Percentiles rank a stretch among this genome's conserved stretches.
Conservation (phyloP, 1,140 invertebrate species). For the Diachasma alloeum region DNA sequence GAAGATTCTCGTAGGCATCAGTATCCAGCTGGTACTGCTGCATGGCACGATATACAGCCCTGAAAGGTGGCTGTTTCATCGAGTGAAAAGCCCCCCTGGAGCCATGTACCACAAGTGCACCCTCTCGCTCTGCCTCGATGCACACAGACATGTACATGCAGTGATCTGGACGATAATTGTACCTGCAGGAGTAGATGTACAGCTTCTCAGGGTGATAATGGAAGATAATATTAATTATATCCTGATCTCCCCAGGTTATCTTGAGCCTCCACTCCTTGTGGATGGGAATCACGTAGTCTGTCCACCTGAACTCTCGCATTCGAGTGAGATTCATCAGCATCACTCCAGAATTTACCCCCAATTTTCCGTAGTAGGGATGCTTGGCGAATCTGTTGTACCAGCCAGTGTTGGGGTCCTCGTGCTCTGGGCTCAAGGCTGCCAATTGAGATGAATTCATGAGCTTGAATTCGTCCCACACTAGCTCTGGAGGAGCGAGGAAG, state of each 20-base stretch:
- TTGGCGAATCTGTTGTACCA: conserved; percentile 97
- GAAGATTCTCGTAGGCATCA: conserved; percentile 61
- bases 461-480: conserved; percentile 84
- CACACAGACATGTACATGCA: conserved; percentile 94
- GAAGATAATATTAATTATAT: conserved; percentile 96
- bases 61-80: conserved; percentile 87
- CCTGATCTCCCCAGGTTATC: conserved; percentile 97
- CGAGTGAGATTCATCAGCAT: conserved; percentile 97
- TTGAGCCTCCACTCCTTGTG: conserved; percentile 86
- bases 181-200: conserved; percentile 83
- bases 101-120: conserved; percentile 87
- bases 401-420: conserved; percentile 89
- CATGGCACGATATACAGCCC: conserved; percentile 77
- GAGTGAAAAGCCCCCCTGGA: conserved; percentile 86
- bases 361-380: conserved; percentile 91
- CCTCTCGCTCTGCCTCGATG: conserved; percentile 75
- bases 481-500: conserved; percentile 82
- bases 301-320: conserved; percentile 88
- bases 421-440: conserved; percentile 86
- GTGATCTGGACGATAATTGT: conserved; percentile 93
- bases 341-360: conserved; percentile 94
- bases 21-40: conserved; percentile 68
- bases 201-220: conserved; percentile 89
- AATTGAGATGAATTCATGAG: conserved; percentile 88
- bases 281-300: conserved; percentile 82